phyloP scores from a whole-genome alignment of 2,888 invertebrate species.

The Dione vanillae region DNA sequence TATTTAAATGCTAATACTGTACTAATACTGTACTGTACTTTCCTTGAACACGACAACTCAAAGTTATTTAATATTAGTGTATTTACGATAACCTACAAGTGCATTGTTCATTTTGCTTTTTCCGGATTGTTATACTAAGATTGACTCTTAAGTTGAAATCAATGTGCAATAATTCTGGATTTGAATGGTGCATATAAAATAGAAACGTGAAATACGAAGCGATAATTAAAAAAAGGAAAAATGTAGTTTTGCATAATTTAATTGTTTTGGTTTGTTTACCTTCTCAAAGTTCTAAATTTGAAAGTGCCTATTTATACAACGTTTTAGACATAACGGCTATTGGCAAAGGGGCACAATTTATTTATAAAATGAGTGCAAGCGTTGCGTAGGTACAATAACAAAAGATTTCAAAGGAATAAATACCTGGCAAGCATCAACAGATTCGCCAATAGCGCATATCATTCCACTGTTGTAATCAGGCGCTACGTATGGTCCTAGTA shows the following conservation, averaged over 20 bases:
- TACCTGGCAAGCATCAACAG: constrained; percentile 76
- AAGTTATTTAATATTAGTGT: not conserved
- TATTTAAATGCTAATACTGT: no score
- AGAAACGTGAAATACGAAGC: no score
- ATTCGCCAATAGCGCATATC: constrained; percentile 74
- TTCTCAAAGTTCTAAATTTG: constrained; percentile 3
- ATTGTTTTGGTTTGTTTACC: not conserved
- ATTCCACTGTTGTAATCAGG: constrained; percentile 67
- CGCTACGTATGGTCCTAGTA: constrained; percentile 64
- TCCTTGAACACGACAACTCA: not conserved
- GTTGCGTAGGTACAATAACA: constrained; percentile 25
- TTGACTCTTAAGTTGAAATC: not conserved
- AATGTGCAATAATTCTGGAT: no score
- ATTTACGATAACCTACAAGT: constrained; percentile 12
- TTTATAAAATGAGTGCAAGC: constrained; percentile 22
- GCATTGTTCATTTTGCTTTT: not conserved
- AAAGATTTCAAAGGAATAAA: constrained; percentile 13
- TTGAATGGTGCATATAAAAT: no score
- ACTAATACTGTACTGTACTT: not conserved
- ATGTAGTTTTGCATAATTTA: no score
- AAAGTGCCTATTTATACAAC: constrained; percentile 6
- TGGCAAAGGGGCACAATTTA: constrained; percentile 15
- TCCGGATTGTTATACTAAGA: not conserved
- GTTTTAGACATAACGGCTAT: constrained; percentile 3
- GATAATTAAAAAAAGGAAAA: no score